Base-by-base conservation (phyloP, 2,113 vertebrate genomes). In the Lathamus discolor region DNA sequence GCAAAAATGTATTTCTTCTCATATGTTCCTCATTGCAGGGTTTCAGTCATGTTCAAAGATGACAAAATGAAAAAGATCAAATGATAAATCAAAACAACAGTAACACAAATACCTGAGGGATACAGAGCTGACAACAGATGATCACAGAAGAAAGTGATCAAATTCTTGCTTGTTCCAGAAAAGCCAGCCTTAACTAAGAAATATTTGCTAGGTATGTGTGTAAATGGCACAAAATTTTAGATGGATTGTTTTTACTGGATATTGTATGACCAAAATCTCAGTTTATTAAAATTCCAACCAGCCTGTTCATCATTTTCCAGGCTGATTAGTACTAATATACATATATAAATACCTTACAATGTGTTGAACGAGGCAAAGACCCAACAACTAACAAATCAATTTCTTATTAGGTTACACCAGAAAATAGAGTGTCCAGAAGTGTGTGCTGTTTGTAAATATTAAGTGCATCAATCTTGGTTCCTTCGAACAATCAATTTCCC, bases 1-100 rank as follows among this genome's bases (percentile, higher is more conserved):
- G 62, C 69, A 94, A 79, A 92, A 96, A 82, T 15, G 57, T 55
- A n/a, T 94, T 89, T 96, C 69, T 72, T 90, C 93, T 90, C 93
- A 86, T 86, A 88, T 80, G 52, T 95, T 95, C 75, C 70, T 92
- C 74, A 39, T 73, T 88, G 92, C 92, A 94, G 92, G 69, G 62
- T 96, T 92, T 95, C 95, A 69, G 35, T 82, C 3, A 0, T 62
- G 66, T 94, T 97, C 95, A 96, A 95, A 97, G 96, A 94, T 52
- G 88, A 95, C 95, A 96, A 97, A 96, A 94, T 95, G 92, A 94
- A 92, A 90, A 88, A 94, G 95, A 97, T 96, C 95, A 95, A 96
- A 96, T 92, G 77, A 88, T 93, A 88, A 96, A 96, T 96, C 93
- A 93, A 97, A 94, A 95, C 86, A 96, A 73, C 44, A 93, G 70